phyloP scores from a whole-genome alignment of 2,113 vertebrate genomes.

The Todiramphus saurophagus region DNA sequence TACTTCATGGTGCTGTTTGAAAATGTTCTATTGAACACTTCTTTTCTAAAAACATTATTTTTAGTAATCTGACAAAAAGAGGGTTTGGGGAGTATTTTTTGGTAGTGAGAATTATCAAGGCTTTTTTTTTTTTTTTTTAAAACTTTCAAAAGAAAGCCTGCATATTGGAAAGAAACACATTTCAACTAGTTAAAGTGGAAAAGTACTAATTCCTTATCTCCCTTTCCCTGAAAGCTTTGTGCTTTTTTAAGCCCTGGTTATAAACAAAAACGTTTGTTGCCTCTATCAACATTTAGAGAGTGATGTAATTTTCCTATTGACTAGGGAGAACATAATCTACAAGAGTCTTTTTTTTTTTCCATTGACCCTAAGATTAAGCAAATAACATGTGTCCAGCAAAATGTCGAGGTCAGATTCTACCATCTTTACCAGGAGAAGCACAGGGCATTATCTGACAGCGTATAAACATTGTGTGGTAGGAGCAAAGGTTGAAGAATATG shows the following conservation, averaged over 20 bases:
- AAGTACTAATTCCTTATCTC: neutral
- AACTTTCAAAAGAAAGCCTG: neutral
- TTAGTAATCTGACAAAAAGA: neutral
- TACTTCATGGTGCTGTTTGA: neutral
- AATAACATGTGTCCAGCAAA: fast-evolving
- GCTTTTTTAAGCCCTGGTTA: neutral
- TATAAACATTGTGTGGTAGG: neutral
- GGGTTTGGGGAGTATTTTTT: neutral
- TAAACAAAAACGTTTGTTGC: neutral
- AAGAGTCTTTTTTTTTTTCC: neutral
- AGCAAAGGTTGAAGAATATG: neutral
- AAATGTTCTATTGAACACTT: neutral
- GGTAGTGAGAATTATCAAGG: neutral
- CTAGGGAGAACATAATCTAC: fast-evolving
- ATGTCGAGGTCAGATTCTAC: neutral
- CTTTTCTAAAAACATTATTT: neutral
- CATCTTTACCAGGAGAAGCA: neutral
- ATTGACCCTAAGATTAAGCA: neutral
- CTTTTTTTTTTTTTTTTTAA: neutral
- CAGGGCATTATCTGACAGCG: neutral
- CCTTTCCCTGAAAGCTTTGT: neutral
- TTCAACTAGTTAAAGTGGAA: neutral
- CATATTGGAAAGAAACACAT: neutral
- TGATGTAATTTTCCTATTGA: neutral
- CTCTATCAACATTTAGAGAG: neutral